phyloP scores from a whole-genome alignment of 2,113 vertebrate species.

The Crotalus viridis region DNA sequence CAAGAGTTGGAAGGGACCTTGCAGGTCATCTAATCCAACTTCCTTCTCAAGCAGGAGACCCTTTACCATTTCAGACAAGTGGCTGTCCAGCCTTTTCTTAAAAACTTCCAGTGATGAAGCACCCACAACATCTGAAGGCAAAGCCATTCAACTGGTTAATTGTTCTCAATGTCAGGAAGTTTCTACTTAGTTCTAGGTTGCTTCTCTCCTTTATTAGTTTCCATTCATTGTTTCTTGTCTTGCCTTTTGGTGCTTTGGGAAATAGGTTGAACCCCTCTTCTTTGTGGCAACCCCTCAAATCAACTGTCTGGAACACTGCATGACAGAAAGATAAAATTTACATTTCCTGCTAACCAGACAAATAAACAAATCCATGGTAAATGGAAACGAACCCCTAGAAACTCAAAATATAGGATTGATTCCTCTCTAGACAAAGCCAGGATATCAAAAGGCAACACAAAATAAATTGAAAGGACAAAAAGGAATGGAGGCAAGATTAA shows the following conservation, averaged over 20 bases:
- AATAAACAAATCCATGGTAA: neutral
- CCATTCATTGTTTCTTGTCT: neutral
- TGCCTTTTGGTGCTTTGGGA: neutral
- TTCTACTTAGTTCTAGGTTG: neutral
- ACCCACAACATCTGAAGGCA: neutral
- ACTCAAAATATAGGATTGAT: neutral
- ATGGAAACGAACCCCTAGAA: neutral
- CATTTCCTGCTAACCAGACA: neutral
- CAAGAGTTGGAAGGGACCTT: neutral
- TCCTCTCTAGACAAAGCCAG: neutral
- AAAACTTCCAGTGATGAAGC: neutral
- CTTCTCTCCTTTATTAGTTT: neutral
- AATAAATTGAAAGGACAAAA: neutral
- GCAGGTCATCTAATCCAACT: neutral
- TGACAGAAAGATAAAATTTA: neutral
- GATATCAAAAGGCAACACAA: neutral
- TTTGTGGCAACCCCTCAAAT: neutral
- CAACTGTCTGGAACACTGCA: neutral
- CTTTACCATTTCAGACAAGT: neutral
- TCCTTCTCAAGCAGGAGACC: neutral
- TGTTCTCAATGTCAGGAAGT: neutral
- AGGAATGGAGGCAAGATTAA: neutral
- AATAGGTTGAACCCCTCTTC: neutral
- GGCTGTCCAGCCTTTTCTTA: neutral
- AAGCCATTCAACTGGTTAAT: neutral